Evolutionary conservation across 35 echinoderm and acorn worm species (phyloP).

Genomic region (Lytechinus pictus): DNA sequence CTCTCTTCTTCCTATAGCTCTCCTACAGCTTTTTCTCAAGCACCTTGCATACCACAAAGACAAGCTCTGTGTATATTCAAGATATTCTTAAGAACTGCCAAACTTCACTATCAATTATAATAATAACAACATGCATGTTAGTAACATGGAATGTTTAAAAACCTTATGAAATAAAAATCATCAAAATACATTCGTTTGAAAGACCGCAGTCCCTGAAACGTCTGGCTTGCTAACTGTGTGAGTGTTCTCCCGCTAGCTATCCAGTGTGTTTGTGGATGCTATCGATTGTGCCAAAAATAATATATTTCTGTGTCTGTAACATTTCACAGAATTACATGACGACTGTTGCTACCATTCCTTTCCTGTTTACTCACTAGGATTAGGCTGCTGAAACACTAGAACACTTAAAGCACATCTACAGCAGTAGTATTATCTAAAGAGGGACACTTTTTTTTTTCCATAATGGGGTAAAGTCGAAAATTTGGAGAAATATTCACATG

Average conservation of each 20-base stretch:
- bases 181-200: background rate
- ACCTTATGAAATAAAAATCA: background rate
- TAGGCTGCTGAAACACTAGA: background rate
- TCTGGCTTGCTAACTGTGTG: background rate
- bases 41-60: background rate
- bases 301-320: background rate
- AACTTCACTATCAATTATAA: background rate
- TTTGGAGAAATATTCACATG: background rate
- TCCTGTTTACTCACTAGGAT: slow-evolving; percentile 6
- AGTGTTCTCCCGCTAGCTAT: background rate
- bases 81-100: background rate
- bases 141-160: background rate
- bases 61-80: background rate
- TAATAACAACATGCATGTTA: background rate
- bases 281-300: background rate
- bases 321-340: slow-evolving; percentile 21
- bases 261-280: background rate
- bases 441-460: background rate
- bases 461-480: background rate
- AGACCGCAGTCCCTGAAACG: background rate
- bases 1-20: background rate
- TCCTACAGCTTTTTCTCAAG: background rate
- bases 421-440: background rate
- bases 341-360: background rate
- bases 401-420: background rate